A percentile compares a stretch with the other conserved stretches of the same genome.
Conservation (phyloP, 2,888 invertebrate species). For the Drosophila sordidula region DNA sequence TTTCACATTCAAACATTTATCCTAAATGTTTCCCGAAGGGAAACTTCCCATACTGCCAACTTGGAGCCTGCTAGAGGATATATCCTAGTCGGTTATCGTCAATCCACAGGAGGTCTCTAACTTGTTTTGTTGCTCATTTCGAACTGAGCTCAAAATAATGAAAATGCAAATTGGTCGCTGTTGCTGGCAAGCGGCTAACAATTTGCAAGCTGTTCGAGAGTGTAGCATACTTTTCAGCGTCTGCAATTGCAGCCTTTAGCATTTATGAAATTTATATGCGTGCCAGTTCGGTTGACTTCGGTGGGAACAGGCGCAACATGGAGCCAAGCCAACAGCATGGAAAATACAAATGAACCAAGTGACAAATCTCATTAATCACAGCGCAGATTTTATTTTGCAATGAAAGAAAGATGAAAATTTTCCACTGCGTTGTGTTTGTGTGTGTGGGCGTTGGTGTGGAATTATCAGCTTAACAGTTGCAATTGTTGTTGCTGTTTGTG, state of each 20-base stretch:
- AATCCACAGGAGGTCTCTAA: background rate
- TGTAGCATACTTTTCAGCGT: slow-evolving; percentile 44
- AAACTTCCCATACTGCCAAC: too few species aligned
- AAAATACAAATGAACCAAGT: slow-evolving; percentile 78
- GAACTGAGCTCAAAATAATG: slow-evolving; percentile 75
- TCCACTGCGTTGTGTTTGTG: background rate
- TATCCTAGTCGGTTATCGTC: background rate
- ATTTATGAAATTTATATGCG: slow-evolving; percentile 72
- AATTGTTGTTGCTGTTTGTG: slow-evolving; percentile 51
- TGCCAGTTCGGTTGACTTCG: slow-evolving; percentile 26
- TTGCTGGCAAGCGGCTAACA: background rate
- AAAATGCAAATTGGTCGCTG: slow-evolving; percentile 65
- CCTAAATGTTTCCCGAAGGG: too few species aligned
- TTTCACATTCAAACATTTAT: background rate
- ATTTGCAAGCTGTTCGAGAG: slow-evolving; percentile 8
- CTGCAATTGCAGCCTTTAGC: slow-evolving; percentile 54
- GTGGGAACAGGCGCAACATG: slow-evolving; percentile 19
- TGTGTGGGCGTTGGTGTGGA: slow-evolving; percentile 30
- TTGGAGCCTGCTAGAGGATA: background rate
- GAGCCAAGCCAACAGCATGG: slow-evolving; percentile 65
- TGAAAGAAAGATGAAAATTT: slow-evolving; percentile 20
- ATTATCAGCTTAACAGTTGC: slow-evolving; percentile 75
- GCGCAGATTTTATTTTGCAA: slow-evolving; percentile 54
- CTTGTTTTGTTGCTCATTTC: slow-evolving; percentile 41
- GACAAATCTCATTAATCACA: slow-evolving; percentile 82